phyloP scores from a whole-genome alignment of 2,888 invertebrate species.

The Endotricha flammealis region DNA sequence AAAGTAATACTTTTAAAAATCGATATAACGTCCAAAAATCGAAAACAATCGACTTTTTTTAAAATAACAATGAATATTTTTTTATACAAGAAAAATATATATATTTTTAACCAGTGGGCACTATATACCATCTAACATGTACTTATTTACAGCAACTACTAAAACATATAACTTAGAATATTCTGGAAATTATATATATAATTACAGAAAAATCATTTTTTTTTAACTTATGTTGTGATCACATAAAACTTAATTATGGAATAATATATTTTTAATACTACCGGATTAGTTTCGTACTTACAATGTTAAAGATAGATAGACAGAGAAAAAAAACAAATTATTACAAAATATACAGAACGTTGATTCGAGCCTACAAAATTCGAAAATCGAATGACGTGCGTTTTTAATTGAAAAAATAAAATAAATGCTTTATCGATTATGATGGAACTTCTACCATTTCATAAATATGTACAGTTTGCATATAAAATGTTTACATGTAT shows the following conservation, averaged over 20 bases:
- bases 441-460: slow-evolving; percentile 20
- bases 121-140: slow-evolving; percentile 33
- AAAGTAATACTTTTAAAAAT: slow-evolving; percentile 27
- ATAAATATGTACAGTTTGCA: too few species aligned
- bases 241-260: slow-evolving; percentile 31
- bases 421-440: slow-evolving; percentile 28
- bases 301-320: slow-evolving; percentile 32
- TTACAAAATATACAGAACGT: slow-evolving; percentile 58
- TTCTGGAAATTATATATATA: slow-evolving; percentile 21
- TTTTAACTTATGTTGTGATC: slow-evolving; percentile 22
- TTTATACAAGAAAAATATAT: slow-evolving; percentile 29
- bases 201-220: slow-evolving; percentile 21
- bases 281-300: slow-evolving; percentile 41
- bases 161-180: slow-evolving; percentile 18
- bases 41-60: slow-evolving; percentile 14
- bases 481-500: too few species aligned
- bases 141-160: slow-evolving; percentile 22
- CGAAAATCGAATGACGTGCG: slow-evolving; percentile 15
- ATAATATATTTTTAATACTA: slow-evolving; percentile 34
- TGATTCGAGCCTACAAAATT: slow-evolving; percentile 19
- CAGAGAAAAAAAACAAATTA: slow-evolving; percentile 35
- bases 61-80: slow-evolving; percentile 12
- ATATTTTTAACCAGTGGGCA: slow-evolving; percentile 30
- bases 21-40: slow-evolving; percentile 17
- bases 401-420: slow-evolving; percentile 13